These are phyloP conservation scores for Zoanthus sociatus DNA, from an alignment of 92 coral and sea anemone genomes.

Conservation along the genomic window DNA sequence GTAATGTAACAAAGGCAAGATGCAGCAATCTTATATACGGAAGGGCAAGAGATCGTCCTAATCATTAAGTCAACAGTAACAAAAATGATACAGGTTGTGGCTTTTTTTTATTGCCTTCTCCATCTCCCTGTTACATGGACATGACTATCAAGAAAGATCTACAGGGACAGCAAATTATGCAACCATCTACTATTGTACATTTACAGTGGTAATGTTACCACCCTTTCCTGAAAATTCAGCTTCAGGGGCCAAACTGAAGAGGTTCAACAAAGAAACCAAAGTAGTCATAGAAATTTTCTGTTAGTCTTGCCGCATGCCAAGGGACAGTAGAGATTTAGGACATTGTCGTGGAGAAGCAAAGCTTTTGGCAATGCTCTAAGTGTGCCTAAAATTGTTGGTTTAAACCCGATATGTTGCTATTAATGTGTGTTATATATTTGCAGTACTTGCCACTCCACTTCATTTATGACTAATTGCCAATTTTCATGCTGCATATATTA, in stretches of 20 bases:
- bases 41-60: neutral
- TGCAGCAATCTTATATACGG: slow-evolving; percentile 6
- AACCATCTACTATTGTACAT: neutral
- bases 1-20: neutral
- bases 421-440: too few relatives aligned
- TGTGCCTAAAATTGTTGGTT: too few relatives aligned
- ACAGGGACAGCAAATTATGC: slow-evolving; percentile 15
- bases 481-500: neutral
- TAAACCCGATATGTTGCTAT: too few relatives aligned
- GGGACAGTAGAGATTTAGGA: neutral
- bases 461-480: too few relatives aligned
- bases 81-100: slow-evolving; percentile 44
- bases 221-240: slow-evolving; percentile 35
- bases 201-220: neutral
- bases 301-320: slow-evolving; percentile 21
- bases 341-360: too few relatives aligned
- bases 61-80: slow-evolving; percentile 35
- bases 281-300: neutral
- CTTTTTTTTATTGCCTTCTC: slow-evolving; percentile 50
- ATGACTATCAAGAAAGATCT: neutral
- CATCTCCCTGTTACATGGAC: slow-evolving; percentile 33
- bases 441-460: too few relatives aligned
- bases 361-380: too few relatives aligned
- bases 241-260: neutral
- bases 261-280: too few relatives aligned